These are phyloP conservation scores for Lophotriccus pileatus DNA, from an alignment of 2,797 vertebrate species.

Conservation along the genomic window DNA sequence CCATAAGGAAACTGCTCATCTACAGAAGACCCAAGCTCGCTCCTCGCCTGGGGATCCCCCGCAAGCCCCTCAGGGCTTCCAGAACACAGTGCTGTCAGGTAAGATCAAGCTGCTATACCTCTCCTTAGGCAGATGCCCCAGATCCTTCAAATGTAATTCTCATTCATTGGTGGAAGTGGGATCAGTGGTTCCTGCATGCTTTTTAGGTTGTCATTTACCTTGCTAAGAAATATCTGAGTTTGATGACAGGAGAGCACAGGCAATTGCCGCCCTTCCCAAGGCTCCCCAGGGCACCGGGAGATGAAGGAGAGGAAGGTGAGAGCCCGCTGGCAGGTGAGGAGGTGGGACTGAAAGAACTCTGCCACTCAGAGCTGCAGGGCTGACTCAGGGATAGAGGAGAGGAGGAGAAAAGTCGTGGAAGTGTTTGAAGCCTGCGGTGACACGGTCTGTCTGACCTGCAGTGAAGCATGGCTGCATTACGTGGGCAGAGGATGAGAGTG, in stretches of 20 bases:
- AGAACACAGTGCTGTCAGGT: background rate
- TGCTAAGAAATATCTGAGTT: background rate
- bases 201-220: background rate
- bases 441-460: background rate
- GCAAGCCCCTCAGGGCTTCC: background rate
- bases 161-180: background rate
- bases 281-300: accelerated
- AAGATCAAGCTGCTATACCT: background rate
- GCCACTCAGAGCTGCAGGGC: background rate
- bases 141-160: background rate
- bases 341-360: background rate
- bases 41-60: background rate
- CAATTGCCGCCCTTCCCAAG: background rate
- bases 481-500: background rate
- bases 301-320: background rate
- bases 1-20: background rate
- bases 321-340: accelerated
- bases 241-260: background rate
- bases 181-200: background rate
- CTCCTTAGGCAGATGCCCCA: background rate
- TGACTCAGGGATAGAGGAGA: background rate
- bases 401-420: background rate
- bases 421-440: background rate
- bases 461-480: background rate
- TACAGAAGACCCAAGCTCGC: background rate